Percentiles rank a stretch among this genome's conserved stretches.
phyloP scores from a whole-genome alignment of 2,797 vertebrate species.

The Acrocephalus scirpaceus region DNA sequence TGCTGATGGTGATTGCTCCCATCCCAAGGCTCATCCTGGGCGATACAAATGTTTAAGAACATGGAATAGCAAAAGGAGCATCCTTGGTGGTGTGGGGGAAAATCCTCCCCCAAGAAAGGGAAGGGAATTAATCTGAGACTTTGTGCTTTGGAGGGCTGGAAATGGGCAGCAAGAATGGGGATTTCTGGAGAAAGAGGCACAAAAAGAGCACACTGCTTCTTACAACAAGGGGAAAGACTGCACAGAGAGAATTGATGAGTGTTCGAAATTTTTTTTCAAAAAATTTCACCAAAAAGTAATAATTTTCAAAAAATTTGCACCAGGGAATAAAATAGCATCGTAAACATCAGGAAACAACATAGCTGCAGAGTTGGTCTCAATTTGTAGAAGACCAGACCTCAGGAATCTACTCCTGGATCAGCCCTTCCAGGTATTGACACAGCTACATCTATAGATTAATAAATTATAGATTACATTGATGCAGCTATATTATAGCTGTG shows the following conservation, averaged over 20 bases:
- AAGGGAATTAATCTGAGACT: slow-evolving; percentile 29
- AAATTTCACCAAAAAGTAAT: too few relatives aligned
- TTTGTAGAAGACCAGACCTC: neutral
- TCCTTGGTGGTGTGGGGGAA: neutral
- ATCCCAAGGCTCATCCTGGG: neutral
- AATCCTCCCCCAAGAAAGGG: neutral
- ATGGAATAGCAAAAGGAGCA: neutral
- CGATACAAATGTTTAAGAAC: neutral
- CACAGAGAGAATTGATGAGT: slow-evolving; percentile 57
- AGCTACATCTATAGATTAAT: neutral
- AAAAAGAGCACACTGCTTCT: slow-evolving; percentile 39
- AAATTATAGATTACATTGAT: neutral
- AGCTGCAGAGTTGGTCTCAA: neutral
- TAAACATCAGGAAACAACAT: slow-evolving; percentile 63
- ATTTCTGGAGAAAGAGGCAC: slow-evolving; percentile 56
- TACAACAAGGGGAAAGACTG: slow-evolving; percentile 26
- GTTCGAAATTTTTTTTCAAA: too few relatives aligned
- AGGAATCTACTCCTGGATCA: neutral
- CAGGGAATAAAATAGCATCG: slow-evolving; percentile 64
- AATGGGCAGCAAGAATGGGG: slow-evolving; percentile 47
- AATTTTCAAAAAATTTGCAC: too few relatives aligned
- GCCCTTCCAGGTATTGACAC: neutral
- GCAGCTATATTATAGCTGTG: too few relatives aligned
- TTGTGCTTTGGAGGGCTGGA: slow-evolving; percentile 52
- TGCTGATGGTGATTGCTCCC: neutral